phyloP scores from a whole-genome alignment of 2,888 invertebrate species.

The Mamestra brassicae region DNA sequence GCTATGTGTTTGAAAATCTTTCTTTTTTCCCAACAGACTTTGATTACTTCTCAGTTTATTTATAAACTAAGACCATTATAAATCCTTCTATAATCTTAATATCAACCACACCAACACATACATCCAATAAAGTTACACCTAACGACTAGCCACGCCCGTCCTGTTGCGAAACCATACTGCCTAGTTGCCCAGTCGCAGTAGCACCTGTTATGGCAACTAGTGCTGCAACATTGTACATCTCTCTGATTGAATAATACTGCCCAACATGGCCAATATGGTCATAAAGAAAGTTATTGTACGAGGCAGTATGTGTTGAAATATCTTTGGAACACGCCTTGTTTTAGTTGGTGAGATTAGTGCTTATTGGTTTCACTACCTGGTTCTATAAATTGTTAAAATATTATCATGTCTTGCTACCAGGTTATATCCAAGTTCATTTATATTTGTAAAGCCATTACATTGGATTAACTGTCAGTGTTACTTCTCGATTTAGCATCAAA shows the following conservation, averaged over 20 bases:
- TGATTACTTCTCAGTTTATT: background rate
- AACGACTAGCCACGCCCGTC: constrained; percentile 47
- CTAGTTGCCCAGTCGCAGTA: constrained; percentile 28
- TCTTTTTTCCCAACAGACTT: background rate
- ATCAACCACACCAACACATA: constrained; percentile 14
- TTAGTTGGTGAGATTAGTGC: background rate
- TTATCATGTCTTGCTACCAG: background rate
- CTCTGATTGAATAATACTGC: constrained; percentile 56
- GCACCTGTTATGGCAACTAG: constrained; percentile 59
- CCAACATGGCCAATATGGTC: constrained; percentile 32
- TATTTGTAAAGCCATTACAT: background rate
- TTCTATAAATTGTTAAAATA: constrained; percentile 9
- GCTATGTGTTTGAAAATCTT: background rate
- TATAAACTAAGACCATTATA: background rate
- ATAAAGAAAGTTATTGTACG: constrained; percentile 51
- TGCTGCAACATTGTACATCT: constrained; percentile 55
- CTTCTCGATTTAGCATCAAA: background rate
- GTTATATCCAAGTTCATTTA: background rate
- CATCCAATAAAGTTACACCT: constrained; percentile 1
- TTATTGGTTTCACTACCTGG: constrained; percentile 18
- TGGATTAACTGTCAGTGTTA: background rate
- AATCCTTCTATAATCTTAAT: constrained; percentile 1
- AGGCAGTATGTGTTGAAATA: constrained; percentile 31
- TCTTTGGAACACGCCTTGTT: constrained; percentile 15
- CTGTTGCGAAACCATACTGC: constrained; percentile 39